Base-by-base conservation (phyloP, 2,888 invertebrate species). In the Cataglyphis altisquamis region DNA sequence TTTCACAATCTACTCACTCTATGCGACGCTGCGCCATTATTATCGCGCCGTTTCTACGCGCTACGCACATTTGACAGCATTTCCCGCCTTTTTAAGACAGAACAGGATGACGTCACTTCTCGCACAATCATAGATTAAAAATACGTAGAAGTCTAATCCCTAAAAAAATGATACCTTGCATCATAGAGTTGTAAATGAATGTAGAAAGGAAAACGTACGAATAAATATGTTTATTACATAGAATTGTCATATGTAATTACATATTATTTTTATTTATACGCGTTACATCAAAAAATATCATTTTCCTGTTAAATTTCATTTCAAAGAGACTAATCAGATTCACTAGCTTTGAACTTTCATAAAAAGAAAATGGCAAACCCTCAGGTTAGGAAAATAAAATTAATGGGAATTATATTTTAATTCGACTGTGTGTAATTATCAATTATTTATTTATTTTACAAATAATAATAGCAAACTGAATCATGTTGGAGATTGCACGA, bases 1-100 rank as follows among this genome's bases (percentile, higher is more conserved):
- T 57, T 12, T 29, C 18, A 52, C 32, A 41, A 48, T 52, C 52
- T 81, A 92, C 93, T 91, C 84, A 93, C 93, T 92, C 93, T 91
- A 93, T 93, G 18, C 91, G 91, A 63, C 92, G 92, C 81, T 93
- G 93, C 78, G 92, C 87, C 93, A 93, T 93, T 90, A 93, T 93
- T 90, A 90, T 91, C 87, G 67, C 87, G 86, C 86, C 85, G 75
- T 89, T 90, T 90, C 84, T 86, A 18, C 12, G 36, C 36, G 36
- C 36, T 36, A 36, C 21, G 21, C 10, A 5, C 21, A 29, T 68
- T 77, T 52, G 57, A 78, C 57, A 78, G 41, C 45, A n/a, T 70
- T 78, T 78, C 70, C 78, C 78, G 78, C 78, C 57, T 77, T 67
- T 67, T 67, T 67, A 77, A 66, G 15, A 36, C n/a, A 36, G 57